These are phyloP conservation scores for Platorchestia sp. DNA, from an alignment of 1,140 invertebrate genomes.

Conservation along the genomic window DNA sequence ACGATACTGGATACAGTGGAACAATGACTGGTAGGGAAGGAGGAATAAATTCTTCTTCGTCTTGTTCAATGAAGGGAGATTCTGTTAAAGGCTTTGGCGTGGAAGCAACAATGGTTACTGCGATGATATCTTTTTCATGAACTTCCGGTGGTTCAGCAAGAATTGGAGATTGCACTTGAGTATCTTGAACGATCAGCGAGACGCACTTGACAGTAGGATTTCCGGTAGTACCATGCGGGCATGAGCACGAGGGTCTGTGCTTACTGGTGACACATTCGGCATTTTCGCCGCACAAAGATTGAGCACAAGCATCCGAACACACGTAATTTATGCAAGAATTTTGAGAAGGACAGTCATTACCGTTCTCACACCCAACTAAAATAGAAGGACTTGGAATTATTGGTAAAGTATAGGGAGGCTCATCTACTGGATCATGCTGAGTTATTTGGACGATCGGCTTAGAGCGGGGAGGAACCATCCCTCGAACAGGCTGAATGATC, in stretches of 20 bases:
- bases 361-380: conserved; percentile 83
- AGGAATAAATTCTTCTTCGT: conserved; percentile 88
- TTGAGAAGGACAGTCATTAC: conserved; percentile 88
- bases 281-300: conserved; percentile 71
- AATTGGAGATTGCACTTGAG: conserved; percentile 67
- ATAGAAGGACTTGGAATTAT: conserved; percentile 23
- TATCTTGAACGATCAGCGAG: conserved; percentile 71
- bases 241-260: conserved; percentile 84
- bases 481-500: conserved; percentile 20
- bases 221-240: conserved; percentile 87
- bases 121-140: conserved; percentile 72
- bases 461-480: neutral
- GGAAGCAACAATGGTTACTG: conserved; percentile 78
- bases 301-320: conserved; percentile 74
- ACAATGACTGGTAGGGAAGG: conserved; percentile 69
- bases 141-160: conserved; percentile 58
- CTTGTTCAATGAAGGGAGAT: conserved; percentile 70
- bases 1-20: conserved; percentile 58
- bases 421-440: neutral
- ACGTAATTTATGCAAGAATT: conserved; percentile 87
- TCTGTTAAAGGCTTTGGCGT: conserved; percentile 51
- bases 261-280: conserved; percentile 76
- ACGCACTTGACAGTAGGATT: conserved; percentile 85
- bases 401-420: neutral
- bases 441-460: conserved; percentile 6